Evolutionary conservation across 2,113 vertebrate species (phyloP).

Genomic region (Junco hyemalis): DNA sequence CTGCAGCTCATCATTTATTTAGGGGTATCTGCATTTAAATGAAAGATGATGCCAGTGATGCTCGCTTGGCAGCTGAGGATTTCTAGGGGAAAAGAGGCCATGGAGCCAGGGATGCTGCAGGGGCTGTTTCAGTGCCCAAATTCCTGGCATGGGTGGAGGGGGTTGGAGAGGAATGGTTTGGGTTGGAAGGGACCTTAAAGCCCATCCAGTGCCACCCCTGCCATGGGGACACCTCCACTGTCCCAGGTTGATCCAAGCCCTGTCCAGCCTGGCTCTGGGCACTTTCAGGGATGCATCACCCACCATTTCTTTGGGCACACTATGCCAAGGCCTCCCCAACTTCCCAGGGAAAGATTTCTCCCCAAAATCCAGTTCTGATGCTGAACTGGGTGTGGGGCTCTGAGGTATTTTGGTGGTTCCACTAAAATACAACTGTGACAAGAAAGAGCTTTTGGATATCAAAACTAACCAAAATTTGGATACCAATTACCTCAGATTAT

Average conservation of each 20-base stretch:
- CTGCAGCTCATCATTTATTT: slow-evolving; percentile 21
- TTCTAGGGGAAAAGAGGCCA: not conserved
- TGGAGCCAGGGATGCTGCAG: not conserved
- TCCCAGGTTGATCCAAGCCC: not conserved
- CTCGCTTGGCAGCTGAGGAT: not conserved
- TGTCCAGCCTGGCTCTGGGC: not conserved
- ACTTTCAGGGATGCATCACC: not conserved
- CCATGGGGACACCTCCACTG: not conserved
- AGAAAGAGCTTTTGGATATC: not conserved
- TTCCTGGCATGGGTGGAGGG: not conserved
- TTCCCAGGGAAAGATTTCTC: not conserved
- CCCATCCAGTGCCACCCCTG: not conserved
- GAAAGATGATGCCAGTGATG: not conserved
- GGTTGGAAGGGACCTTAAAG: not conserved
- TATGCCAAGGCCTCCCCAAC: not conserved
- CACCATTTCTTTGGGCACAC: not conserved
- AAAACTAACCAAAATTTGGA: not conserved
- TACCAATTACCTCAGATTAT: not conserved
- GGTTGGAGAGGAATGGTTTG: not conserved
- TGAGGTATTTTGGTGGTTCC: not conserved
- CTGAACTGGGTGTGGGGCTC: not conserved
- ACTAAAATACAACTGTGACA: not conserved
- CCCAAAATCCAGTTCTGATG: not conserved
- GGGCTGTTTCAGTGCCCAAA: not conserved
- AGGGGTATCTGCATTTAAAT: not conserved